These are phyloP conservation scores for Simalia tracyae DNA, from an alignment of 2,797 vertebrate species.

Conservation along the genomic window DNA sequence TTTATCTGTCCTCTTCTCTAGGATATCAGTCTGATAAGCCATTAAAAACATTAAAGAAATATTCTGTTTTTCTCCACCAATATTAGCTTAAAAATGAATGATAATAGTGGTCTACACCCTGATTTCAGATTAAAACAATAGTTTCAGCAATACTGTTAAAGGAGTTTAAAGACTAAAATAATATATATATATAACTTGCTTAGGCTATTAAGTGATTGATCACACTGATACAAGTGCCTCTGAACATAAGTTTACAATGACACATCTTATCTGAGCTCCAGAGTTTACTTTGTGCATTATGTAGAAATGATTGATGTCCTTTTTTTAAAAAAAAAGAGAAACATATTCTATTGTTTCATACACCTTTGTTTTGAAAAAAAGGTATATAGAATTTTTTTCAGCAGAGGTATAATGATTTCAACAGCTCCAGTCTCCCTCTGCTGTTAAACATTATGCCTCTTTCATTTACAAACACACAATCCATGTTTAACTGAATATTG, in stretches of 20 bases:
- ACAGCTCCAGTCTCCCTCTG: constrained; percentile 47
- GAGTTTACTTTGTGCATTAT: constrained; percentile 77
- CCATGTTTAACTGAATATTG: constrained; percentile 38
- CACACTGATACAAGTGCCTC: constrained; percentile 77
- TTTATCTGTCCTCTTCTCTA: neutral
- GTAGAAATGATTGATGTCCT: constrained; percentile 76
- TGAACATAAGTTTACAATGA: constrained; percentile 80
- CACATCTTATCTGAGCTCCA: constrained; percentile 83
- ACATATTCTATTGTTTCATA: constrained; percentile 66
- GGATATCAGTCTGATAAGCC: neutral
- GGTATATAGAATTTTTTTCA: constrained; percentile 59
- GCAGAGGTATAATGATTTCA: constrained; percentile 57
- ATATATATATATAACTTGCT: constrained; percentile 63
- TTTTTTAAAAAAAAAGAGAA: constrained; percentile 66
- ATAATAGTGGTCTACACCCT: constrained; percentile 72
- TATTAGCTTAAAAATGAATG: constrained; percentile 76
- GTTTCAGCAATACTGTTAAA: constrained; percentile 75
- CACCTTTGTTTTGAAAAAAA: constrained; percentile 68
- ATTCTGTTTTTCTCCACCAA: constrained; percentile 70
- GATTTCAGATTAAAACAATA: constrained; percentile 79
- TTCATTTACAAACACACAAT: constrained; percentile 53
- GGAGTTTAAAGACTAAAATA: constrained; percentile 80
- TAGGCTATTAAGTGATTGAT: constrained; percentile 82
- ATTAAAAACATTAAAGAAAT: neutral
- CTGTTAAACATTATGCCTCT: constrained; percentile 36